Conservation (phyloP, 2,113 vertebrate genomes). For the Micronycteris hirsuta region DNA sequence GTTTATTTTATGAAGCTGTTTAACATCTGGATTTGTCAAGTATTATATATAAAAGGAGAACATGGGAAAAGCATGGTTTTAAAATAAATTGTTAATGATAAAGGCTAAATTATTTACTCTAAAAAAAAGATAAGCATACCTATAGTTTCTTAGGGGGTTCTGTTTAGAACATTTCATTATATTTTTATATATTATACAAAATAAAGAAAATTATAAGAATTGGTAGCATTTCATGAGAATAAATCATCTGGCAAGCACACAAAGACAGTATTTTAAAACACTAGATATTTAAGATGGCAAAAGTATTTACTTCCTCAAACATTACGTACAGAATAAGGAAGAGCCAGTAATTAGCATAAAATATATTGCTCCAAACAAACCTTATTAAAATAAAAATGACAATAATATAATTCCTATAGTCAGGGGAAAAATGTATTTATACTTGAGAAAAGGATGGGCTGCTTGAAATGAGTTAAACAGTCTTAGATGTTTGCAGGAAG, state of each 20-base stretch:
- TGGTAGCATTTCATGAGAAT: slow-evolving; percentile 13
- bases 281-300: slow-evolving; percentile 3
- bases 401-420: neutral
- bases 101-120: slow-evolving; percentile 20
- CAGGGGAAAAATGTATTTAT: neutral
- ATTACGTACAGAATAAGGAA: neutral
- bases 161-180: neutral
- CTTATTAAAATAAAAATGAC: slow-evolving; percentile 10
- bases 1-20: slow-evolving; percentile 20
- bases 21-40: slow-evolving; percentile 29
- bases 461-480: neutral
- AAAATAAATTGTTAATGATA: neutral
- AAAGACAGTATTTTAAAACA: slow-evolving; percentile 7
- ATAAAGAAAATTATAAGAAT: neutral
- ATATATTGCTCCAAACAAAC: neutral
- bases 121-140: slow-evolving; percentile 9
- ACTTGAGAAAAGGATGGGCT: neutral
- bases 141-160: neutral
- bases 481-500: neutral
- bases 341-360: neutral
- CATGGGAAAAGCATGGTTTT: neutral
- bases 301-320: slow-evolving; percentile 6
- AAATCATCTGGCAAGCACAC: neutral
- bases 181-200: neutral
- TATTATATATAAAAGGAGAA: neutral